Evolutionary conservation across 2,888 invertebrate species (phyloP).

Genomic region (Diarsia rubi): DNA sequence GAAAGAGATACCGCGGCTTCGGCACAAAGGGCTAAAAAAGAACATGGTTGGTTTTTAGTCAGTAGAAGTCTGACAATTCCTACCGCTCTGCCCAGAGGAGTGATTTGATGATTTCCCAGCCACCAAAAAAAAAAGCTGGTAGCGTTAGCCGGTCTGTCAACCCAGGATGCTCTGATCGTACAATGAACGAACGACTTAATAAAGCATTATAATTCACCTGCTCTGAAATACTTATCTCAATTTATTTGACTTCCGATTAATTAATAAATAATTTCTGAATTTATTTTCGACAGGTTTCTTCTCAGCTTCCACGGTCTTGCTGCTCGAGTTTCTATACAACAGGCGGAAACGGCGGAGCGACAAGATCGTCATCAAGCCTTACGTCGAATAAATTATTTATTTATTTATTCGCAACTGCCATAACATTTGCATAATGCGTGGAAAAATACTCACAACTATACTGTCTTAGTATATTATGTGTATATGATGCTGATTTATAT

Average conservation of each 20-base stretch:
- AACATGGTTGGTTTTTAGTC: too few species aligned
- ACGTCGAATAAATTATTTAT: constrained; percentile 83
- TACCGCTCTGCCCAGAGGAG: too few species aligned
- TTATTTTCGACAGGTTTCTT: constrained; percentile 79
- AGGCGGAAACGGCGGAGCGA: constrained; percentile 80
- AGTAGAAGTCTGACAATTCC: too few species aligned
- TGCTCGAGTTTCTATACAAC: constrained; percentile 82
- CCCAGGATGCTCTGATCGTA: not conserved
- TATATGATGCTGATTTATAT: not conserved
- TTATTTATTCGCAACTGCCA: constrained; percentile 26
- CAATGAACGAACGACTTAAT: not conserved
- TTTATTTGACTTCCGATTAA: not conserved
- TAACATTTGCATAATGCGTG: constrained; percentile 41
- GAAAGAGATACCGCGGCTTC: too few species aligned
- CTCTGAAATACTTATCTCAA: not conserved
- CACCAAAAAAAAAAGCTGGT: not conserved
- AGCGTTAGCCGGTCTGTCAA: not conserved
- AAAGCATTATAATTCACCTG: not conserved
- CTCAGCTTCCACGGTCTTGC: constrained; percentile 79
- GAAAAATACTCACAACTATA: constrained; percentile 50
- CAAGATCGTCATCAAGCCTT: constrained; percentile 85
- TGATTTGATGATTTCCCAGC: too few species aligned
- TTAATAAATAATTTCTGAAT: not conserved
- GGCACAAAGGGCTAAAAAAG: too few species aligned
- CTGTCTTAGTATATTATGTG: not conserved